Evolutionary conservation across 2,113 vertebrate genomes (phyloP), one percentile per base, ranked within the genome.

Genomic region (Hassar affinis): DNA sequence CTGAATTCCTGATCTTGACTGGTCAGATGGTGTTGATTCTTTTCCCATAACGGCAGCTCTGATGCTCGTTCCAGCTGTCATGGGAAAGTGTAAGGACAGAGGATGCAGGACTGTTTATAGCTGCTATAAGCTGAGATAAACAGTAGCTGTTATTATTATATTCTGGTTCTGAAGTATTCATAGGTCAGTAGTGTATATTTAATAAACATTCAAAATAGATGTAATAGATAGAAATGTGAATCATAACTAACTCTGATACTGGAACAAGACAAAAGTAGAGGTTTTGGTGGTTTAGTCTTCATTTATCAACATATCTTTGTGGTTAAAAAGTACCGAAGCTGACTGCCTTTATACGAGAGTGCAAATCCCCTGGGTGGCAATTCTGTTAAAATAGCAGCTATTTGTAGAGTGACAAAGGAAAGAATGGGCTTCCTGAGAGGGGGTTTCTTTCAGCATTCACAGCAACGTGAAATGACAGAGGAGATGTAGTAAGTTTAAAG

Each of bases 331-430:
- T 72, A 11, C 27, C 66, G 56, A 74, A 42, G 45, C 33, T 83
- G 76, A 1, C 22, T 80, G 38, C 64, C 69, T n/a, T 76, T 78
- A 45, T 76, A 69, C n/a, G 38, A 30, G 61, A 69, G 33, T n/a
- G 76, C 8, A n/a, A 71, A 62, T 78, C 62, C 51, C 85, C 69
- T 69, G 78, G 61, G 45, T 80, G 54, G 71, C 42, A 84, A 61
- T 78, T 86, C 56, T 77, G 78, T 30, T 56, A 47, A 84, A 77
- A 76, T 77, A 66, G 69, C 27, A 69, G 74, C 82, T 84, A 45
- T 78, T 81, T 81, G 64, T 78, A 47, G 69, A 84, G 71, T 2
- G 42, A 30, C 69, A 72, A 27, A 81, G 25, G 62, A 81, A 78
- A 20, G 69, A 86, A 42, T 30, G 8, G 56, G 57, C 69, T 84